Evolutionary conservation across 2,113 vertebrate species (phyloP), one percentile per base, ranked within the genome.

Genomic region (Dicaeum eximium): DNA sequence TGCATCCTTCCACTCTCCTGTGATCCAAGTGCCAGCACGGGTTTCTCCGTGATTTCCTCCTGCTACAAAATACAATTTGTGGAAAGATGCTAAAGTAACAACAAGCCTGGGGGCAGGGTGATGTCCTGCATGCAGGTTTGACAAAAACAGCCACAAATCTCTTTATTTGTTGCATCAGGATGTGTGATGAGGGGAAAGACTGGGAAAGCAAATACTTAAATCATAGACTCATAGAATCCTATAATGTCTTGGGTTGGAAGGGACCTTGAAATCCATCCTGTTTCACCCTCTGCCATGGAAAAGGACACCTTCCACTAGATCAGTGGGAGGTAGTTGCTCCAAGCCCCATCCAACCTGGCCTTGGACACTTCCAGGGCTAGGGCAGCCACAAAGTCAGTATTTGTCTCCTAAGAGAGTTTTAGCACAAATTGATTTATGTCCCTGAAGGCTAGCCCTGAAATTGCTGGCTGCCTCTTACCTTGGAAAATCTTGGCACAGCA

Each of bases 1-100:
- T 92, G 96, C 95, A 86, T 97, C 96, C 96, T 94, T 94, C 85
- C 95, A 57, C 92, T 97, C 92, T 40, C 90, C 94, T 92, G 85
- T 70, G 93, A 97, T 97, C 97, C 95, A 95, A 97, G 96, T 67
- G 94, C 93, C 96, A 97, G 95, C 96, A 95, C 80, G 94, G 95
- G 57, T 82, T 97, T 96, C 82, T 92, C 86, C 93, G 95, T 35
- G 86, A 95, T 97, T 97, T 97, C 93, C 96, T 96, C 3, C 0
- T 58, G 92, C 92, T 97, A 60, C 80, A 90, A 97, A 96, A 95
- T 73, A 30, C 94, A 97, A 95, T 94, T 91, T 81, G 88, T 86
- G 96, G 72, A 95, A 97, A 95, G 92, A 96, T 81, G 92, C 90
- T 95, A 24, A 96, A 94, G 84, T 56, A 77, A 67, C 78, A 86